A percentile compares a stretch with the other conserved stretches of the same genome.
Evolutionary conservation across 2,888 invertebrate species (phyloP).

Genomic region (Zygaena filipendulae): DNA sequence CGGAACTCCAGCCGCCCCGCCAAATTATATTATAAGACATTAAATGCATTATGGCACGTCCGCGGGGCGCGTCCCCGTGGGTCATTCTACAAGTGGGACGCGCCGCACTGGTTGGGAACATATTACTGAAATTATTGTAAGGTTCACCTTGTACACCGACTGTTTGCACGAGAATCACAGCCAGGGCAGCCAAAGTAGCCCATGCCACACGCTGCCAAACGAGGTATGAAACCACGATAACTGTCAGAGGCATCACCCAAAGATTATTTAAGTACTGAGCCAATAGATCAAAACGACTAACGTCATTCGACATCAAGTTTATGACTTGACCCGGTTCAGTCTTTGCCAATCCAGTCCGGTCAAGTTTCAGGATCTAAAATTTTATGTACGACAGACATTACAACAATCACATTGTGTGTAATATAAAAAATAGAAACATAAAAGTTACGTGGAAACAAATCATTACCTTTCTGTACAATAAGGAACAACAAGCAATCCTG

Average conservation of each 20-base stretch:
- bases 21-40: neutral
- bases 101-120: too few species aligned
- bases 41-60: too few species aligned
- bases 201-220: constrained; percentile 53
- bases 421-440: neutral
- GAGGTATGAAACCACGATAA: constrained; percentile 62
- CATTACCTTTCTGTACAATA: constrained; percentile 84
- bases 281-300: constrained; percentile 81
- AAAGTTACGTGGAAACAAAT: too few species aligned
- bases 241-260: constrained; percentile 84
- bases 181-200: constrained; percentile 48
- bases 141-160: constrained; percentile 67
- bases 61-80: too few species aligned
- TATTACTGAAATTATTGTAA: too few species aligned
- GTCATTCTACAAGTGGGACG: too few species aligned
- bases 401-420: constrained; percentile 2
- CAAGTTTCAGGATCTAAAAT: constrained; percentile 58
- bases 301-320: constrained; percentile 87
- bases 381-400: too few species aligned
- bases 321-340: constrained; percentile 82
- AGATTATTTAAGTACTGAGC: constrained; percentile 78
- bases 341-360: constrained; percentile 68
- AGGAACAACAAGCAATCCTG: constrained; percentile 79
- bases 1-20: neutral
- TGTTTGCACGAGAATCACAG: constrained; percentile 67